Conservation (phyloP, 2,888 invertebrate genomes). For the Lithophane leautieri region DNA sequence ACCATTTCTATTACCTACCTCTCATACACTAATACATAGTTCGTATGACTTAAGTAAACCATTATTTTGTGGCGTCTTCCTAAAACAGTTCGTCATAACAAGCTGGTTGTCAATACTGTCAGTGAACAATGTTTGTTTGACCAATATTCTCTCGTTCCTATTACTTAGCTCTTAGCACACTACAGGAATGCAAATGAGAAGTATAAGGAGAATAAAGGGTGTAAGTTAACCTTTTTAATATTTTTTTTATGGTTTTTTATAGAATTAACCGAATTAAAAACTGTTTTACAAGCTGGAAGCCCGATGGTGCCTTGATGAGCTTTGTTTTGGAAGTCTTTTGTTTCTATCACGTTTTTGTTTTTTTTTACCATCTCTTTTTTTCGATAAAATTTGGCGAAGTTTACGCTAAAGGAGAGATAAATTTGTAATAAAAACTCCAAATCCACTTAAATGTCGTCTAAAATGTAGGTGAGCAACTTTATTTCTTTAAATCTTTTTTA, state of each 20-base stretch:
- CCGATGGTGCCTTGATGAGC: too few species aligned
- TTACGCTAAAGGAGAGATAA: too few species aligned
- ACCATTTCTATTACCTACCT: slow-evolving; percentile 1
- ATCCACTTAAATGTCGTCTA: slow-evolving; percentile 1
- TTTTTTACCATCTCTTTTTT: neutral
- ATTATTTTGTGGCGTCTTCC: slow-evolving; percentile 12
- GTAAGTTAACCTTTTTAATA: too few species aligned
- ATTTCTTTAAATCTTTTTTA: neutral
- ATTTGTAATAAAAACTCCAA: neutral
- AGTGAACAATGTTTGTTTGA: slow-evolving; percentile 5
- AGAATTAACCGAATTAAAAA: too few species aligned
- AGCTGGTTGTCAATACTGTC: slow-evolving; percentile 12
- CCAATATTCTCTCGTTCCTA: neutral
- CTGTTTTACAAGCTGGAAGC: too few species aligned
- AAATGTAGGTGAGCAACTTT: slow-evolving; percentile 9
- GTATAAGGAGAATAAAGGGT: too few species aligned
- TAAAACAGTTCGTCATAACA: slow-evolving; percentile 36
- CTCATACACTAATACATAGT: slow-evolving; percentile 11
- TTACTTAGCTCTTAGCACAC: neutral
- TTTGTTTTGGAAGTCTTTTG: neutral
- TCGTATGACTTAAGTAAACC: slow-evolving; percentile 34
- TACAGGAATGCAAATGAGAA: neutral
- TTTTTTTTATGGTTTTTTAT: too few species aligned
- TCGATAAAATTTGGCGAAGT: neutral
- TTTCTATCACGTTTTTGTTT: too few species aligned